Evolutionary conservation across 1,140 invertebrate genomes (phyloP), one percentile per base, ranked within the genome.

Genomic region (Drosophila tsacasi): DNA sequence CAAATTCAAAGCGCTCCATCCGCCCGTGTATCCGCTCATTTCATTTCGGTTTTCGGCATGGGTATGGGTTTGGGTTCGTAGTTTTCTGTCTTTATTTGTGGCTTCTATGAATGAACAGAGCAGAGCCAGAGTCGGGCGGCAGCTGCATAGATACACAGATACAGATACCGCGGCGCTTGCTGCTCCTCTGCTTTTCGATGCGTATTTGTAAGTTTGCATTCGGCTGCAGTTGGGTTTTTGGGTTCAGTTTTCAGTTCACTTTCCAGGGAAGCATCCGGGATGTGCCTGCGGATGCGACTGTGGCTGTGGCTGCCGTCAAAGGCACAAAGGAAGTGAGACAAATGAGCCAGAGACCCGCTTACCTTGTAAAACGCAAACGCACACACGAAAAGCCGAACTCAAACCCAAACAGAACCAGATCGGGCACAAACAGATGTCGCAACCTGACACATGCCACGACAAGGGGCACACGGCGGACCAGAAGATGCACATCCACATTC

Each of bases 21-120:
- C 85, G 85, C 85, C 85, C 85, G 86, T 90, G 85, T 82, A 90
- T 90, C 85, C 85, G 85, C 79, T 89, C 62, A 67, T 77, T 83
- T 81, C 35, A 67, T 79, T 79, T 74, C n/a, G 62, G 50, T 69
- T 79, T 73, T 39, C 42, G 42, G 42, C 15, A 40, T 17, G 39
- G 37, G 39, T 40, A 40, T 40, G 39, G 50, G 50, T 15, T 39
- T 39, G 52, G 52, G 52, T 9, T 55, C 21, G 15, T 35, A 21
- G 19, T 23, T 55, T 15, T 37, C 27, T 72, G 52, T 72, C 39
- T 58, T 35, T 72, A 49, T 71, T 37, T 57, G 69, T 59, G 37
- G 46, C 69, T 90, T 90, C 85, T 82, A 90, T 90, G 85, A 90
- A 90, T 90, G 85, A 82, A 69, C 61, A 68, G 61, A 52, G 25